A percentile compares a stretch with the other conserved stretches of the same genome.
Conservation (phyloP, 2,113 vertebrate genomes). For the Peromyscus polionotus region DNA sequence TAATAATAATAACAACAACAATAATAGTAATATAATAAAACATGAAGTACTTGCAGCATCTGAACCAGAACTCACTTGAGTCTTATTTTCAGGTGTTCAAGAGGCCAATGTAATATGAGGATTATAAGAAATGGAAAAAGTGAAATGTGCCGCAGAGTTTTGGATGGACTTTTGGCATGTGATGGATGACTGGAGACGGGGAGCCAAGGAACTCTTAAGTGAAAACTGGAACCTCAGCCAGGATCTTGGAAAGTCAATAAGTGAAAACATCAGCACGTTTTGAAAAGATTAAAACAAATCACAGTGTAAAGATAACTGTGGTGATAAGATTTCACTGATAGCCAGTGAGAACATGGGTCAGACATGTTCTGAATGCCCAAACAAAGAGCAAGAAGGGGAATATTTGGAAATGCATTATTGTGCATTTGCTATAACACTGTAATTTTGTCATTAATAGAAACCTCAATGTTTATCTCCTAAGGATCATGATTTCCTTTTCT, state of each 20-base stretch:
- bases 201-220: constrained; percentile 71
- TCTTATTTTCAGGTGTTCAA: constrained; percentile 78
- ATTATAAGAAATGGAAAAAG: constrained; percentile 80
- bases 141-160: constrained; percentile 69
- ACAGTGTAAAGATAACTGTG: constrained; percentile 35
- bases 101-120: constrained; percentile 68
- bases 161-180: constrained; percentile 71
- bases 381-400: neutral
- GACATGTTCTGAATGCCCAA: neutral
- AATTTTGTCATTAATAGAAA: constrained; percentile 38
- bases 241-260: constrained; percentile 53
- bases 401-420: neutral
- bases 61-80: constrained; percentile 65
- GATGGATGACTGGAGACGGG: constrained; percentile 75
- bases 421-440: neutral
- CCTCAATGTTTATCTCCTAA: neutral
- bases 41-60: neutral
- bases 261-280: constrained; percentile 73
- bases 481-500: neutral
- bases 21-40: neutral
- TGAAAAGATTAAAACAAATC: constrained; percentile 65
- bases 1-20: no score
- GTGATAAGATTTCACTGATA: constrained; percentile 38
- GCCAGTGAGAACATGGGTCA: neutral
- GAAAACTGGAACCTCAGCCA: constrained; percentile 36